Base-by-base conservation (phyloP, 64 coral and sea anemone genomes). In the Anthopleura sola region DNA sequence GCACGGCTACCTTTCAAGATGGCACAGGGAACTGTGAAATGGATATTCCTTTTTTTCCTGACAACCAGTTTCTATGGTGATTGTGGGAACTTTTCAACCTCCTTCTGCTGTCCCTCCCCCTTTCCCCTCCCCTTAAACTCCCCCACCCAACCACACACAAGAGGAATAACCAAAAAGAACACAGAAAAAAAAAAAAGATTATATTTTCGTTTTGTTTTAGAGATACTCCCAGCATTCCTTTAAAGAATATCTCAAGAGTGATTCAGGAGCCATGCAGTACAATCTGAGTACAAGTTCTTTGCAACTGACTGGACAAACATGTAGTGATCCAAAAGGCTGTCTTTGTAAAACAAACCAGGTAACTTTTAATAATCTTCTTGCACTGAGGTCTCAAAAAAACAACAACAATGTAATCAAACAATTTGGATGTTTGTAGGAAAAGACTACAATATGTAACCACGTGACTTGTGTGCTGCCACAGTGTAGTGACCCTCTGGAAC, bases 291-390 rank as follows among this genome's bases (percentile, higher is more conserved):
- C 26, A 13, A 82, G 13, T 13, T 36, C 32, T 26, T 15, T 83
- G 16, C 21, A 60, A 4, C 82, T 83, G 17, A 56, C 82, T 29
- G 55, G 55, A 13, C 8, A 83, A 60, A 53, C 51, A 54, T 83
- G 82, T 24, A 24, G 1, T 55, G 82, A 83, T 32, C 50, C 82
- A 29, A 60, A 14, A 33, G 82, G 82, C 20, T 83, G 82, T 38
- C 5, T 15, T 23, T 83, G 82, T 13, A 60, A 60, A 18, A 83
- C 38, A 48, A 37, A 26, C 24, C 24, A 37, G 50, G 82, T 83
- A 49, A 83, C 10, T 62, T 62, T 53, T 17, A 6, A 2, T 53
- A 2, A 13, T 14, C 0, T 17, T 53, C 50, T 14, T 44, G 9
- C 40, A n/a, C n/a, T n/a, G n/a, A n/a, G n/a, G n/a, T n/a, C n/a